A percentile compares a stretch with the other conserved stretches of the same genome.
These are phyloP conservation scores for Daphoenositta chrysoptera DNA, from an alignment of 2,113 vertebrate species.

Conservation along the genomic window DNA sequence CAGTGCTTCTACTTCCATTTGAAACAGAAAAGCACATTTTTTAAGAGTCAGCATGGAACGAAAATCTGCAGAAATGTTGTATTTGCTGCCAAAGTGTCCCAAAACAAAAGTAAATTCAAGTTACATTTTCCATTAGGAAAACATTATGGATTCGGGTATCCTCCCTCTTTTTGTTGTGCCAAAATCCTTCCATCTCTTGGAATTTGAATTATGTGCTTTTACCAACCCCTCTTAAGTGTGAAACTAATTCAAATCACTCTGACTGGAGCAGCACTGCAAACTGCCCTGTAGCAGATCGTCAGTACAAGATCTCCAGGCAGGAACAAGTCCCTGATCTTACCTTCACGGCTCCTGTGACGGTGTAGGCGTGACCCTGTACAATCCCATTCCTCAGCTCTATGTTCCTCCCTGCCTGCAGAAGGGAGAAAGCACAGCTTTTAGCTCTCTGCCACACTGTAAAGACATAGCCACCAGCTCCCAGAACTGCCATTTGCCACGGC, in stretches of 20 bases:
- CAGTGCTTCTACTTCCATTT: not conserved
- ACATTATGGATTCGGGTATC: not conserved
- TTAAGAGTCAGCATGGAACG: not conserved
- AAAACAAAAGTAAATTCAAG: not conserved
- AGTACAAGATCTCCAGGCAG: not conserved
- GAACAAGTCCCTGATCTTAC: slow-evolving; percentile 31
- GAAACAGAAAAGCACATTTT: not conserved
- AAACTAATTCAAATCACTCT: not conserved
- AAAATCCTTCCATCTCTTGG: not conserved
- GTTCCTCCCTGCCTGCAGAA: not conserved
- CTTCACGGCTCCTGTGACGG: slow-evolving; percentile 60
- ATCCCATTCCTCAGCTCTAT: slow-evolving; percentile 57
- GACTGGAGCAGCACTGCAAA: not conserved
- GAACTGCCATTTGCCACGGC: not conserved
- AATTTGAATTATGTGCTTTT: not conserved
- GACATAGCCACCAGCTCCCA: not conserved
- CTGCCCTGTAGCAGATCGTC: not conserved
- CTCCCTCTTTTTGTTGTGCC: not conserved
- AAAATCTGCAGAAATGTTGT: not conserved
- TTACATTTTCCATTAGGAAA: not conserved
- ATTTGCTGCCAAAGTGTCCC: not conserved
- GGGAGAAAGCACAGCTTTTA: not conserved
- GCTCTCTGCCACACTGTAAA: not conserved
- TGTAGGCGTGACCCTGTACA: slow-evolving; percentile 73
- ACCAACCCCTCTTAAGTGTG: not conserved